These are phyloP conservation scores for Thelaira solivaga DNA, from an alignment of 2,888 invertebrate genomes.

Conservation along the genomic window DNA sequence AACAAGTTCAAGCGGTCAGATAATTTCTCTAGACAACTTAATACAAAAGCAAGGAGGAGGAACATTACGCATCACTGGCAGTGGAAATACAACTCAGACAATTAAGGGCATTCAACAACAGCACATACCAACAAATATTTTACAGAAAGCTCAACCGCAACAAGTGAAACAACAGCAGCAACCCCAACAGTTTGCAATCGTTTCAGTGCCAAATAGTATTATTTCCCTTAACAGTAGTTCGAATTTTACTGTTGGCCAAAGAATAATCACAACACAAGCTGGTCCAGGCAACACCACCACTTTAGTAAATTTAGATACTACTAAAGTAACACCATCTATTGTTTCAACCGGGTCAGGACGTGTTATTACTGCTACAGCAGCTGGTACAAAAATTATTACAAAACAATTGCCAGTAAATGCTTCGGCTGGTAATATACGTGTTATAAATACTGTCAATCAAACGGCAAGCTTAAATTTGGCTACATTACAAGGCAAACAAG, in stretches of 20 bases:
- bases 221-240: slow-evolving; percentile 67
- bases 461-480: slow-evolving; percentile 77
- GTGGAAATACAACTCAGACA: slow-evolving; percentile 18
- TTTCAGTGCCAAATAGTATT: slow-evolving; percentile 78
- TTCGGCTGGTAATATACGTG: slow-evolving; percentile 74
- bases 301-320: slow-evolving; percentile 37
- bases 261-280: slow-evolving; percentile 69
- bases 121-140: slow-evolving; percentile 16
- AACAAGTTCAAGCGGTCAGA: slow-evolving; percentile 79
- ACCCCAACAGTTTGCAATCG: slow-evolving; percentile 77
- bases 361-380: slow-evolving; percentile 63
- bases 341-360: slow-evolving; percentile 38
- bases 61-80: slow-evolving; percentile 50
- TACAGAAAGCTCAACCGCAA: slow-evolving; percentile 51
- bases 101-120: slow-evolving; percentile 41
- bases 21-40: slow-evolving; percentile 75
- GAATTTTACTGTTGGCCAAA: slow-evolving; percentile 62
- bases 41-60: slow-evolving; percentile 61
- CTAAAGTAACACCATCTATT: slow-evolving; percentile 48
- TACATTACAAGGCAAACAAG: slow-evolving; percentile 80
- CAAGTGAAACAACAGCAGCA: slow-evolving; percentile 66
- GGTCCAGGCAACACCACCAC: slow-evolving; percentile 19
- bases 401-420: slow-evolving; percentile 40
- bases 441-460: slow-evolving; percentile 75
- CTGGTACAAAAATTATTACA: slow-evolving; percentile 55